Evolutionary conservation across 2,113 vertebrate genomes (phyloP), one percentile per base, ranked within the genome.

Genomic region (Corythaeola cristata): DNA sequence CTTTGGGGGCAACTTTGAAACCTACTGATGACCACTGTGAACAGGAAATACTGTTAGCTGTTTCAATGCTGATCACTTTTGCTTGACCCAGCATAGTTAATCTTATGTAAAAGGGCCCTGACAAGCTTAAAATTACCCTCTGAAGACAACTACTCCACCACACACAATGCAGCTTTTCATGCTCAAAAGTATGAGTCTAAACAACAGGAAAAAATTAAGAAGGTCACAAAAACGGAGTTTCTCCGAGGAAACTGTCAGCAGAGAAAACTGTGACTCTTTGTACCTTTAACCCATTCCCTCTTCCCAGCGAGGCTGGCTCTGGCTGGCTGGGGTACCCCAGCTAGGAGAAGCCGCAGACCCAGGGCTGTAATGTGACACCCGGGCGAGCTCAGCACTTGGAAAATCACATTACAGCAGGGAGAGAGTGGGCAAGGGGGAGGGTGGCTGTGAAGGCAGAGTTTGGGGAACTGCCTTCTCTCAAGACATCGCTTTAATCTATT

Each of bases 331-430:
- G 60, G 33, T 72, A 39, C 55, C 60, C 50, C 30, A 32, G 49
- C 71, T 50, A 63, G 73, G 83, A 82, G 85, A 69, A 77, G 90
- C 88, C 74, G 82, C 79, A 84, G 60, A 86, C 9, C 60, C 59
- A 55, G 72, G 45, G 79, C 63, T 94, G 93, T 94, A 96, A 97
- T 13, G 75, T 2, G 90, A 93, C 88, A 95, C 95, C 88, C 67
- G 68, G 66, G 75, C 26, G 28, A 96, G 95, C 56, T 73, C 78
- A 7, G 88, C 71, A 56, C 82, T 94, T 72, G 75, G 92, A 94
- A 97, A 95, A 94, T 90, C 92, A 64, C 92, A 84, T 96, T 96
- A 92, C 62, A 80, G 92, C 88, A 59, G 26, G 63, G 68, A 90
- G 89, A 77, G 62, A 91, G 85, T 6, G 0, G 41, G 78, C 78